These are phyloP conservation scores for Carabus problematicus DNA, from an alignment of 2,888 invertebrate genomes.

Conservation along the genomic window DNA sequence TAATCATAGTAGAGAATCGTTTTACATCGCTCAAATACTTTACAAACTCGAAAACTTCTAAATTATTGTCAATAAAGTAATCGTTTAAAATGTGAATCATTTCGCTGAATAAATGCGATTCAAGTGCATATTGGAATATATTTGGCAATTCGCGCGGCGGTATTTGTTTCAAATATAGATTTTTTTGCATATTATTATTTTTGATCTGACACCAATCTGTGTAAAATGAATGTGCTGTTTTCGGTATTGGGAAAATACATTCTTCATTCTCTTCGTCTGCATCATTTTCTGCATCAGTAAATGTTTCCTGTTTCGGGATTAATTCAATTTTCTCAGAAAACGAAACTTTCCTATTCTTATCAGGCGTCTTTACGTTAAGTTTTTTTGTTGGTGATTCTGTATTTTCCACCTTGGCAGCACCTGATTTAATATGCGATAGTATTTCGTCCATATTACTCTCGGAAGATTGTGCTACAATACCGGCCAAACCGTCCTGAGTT, in stretches of 20 bases:
- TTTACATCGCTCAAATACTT: constrained; percentile 65
- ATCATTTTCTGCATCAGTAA: too few species aligned
- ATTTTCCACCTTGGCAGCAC: background rate
- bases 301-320: too few species aligned
- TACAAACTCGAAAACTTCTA: constrained; percentile 63
- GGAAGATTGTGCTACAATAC: too few species aligned
- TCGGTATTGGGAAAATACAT: constrained; percentile 61
- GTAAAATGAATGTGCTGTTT: constrained; percentile 72
- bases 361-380: constrained; percentile 4
- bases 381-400: background rate
- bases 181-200: constrained; percentile 61
- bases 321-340: too few species aligned
- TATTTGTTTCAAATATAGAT: constrained; percentile 67
- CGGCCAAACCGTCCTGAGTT: too few species aligned
- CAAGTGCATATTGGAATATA: constrained; percentile 73
- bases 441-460: too few species aligned
- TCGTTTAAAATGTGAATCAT: constrained; percentile 63
- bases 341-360: too few species aligned
- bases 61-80: constrained; percentile 59
- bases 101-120: constrained; percentile 68
- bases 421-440: too few species aligned
- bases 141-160: constrained; percentile 64
- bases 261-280: constrained; percentile 32
- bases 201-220: constrained; percentile 68
- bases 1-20: constrained; percentile 69